These are phyloP conservation scores for Calvadosia cruxmelitensis DNA, from an alignment of 30 jellyfish, hydroid and myxozoan species.

Conservation along the genomic window DNA sequence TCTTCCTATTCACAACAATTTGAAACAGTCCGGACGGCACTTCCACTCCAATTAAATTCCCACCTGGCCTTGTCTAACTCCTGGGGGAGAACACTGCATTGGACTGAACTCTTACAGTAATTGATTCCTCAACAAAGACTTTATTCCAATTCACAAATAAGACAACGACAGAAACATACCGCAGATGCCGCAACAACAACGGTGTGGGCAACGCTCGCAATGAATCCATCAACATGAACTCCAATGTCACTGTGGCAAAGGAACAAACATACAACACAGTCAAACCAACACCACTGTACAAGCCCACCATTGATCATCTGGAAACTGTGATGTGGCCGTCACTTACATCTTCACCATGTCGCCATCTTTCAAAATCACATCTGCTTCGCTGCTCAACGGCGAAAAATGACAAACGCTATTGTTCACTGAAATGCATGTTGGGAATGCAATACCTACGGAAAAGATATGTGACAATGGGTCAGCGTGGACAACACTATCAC, in stretches of 20 bases:
- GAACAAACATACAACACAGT: not conserved
- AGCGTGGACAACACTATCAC: not conserved
- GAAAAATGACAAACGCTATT: constrained; percentile 96
- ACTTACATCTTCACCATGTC: constrained; percentile 97
- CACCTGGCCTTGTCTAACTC: too few species aligned
- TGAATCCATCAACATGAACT: constrained; percentile 97
- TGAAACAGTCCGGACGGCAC: too few species aligned
- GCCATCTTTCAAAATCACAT: constrained; percentile 60
- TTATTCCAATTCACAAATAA: too few species aligned
- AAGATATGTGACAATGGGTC: too few species aligned
- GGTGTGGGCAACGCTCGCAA: constrained; percentile 97
- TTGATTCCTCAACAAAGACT: too few species aligned
- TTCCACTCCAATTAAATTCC: too few species aligned
- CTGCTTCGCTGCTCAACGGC: constrained; percentile 90
- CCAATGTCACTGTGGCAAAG: constrained; percentile 76
- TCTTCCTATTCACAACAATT: too few species aligned
- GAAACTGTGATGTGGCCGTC: not conserved
- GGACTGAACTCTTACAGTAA: too few species aligned
- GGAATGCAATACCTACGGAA: constrained; percentile 96
- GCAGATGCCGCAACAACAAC: constrained; percentile 91
- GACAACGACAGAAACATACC: too few species aligned
- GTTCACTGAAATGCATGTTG: constrained; percentile 96
- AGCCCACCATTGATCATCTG: not conserved
- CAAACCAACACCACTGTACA: not conserved
- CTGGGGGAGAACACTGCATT: too few species aligned